Conservation (phyloP, 1,140 invertebrate genomes). For the Matsumurasca onukii region DNA sequence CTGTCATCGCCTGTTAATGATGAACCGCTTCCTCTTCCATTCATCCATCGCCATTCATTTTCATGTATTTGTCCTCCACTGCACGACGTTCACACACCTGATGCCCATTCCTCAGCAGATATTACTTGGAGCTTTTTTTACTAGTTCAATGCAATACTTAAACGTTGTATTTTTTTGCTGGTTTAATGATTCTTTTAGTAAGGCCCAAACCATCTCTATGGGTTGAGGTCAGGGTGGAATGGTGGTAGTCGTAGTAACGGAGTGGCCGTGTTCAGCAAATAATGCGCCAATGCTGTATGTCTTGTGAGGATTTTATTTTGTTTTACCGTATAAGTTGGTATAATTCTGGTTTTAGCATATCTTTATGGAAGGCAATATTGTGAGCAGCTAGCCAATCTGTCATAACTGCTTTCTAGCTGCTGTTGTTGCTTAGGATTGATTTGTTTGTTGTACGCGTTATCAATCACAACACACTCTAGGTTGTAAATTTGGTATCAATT, state of each 20-base stretch:
- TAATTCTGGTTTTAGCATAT: slow-evolving; percentile 27
- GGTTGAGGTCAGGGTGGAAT: too few species aligned
- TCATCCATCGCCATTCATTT: not conserved
- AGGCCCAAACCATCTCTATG: slow-evolving; percentile 14
- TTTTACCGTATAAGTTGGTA: not conserved
- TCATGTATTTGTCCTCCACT: slow-evolving; percentile 4
- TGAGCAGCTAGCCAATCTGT: slow-evolving; percentile 38
- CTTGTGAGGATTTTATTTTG: not conserved
- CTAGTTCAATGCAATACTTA: slow-evolving; percentile 9
- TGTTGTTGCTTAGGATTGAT: slow-evolving; percentile 35
- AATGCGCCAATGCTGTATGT: not conserved
- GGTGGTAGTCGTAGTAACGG: too few species aligned
- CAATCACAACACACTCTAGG: slow-evolving; percentile 43
- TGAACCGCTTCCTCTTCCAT: not conserved
- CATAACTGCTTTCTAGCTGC: slow-evolving; percentile 40
- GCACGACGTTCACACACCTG: not conserved
- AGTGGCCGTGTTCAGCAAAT: not conserved
- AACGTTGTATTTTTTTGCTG: slow-evolving; percentile 9
- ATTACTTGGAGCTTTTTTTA: slow-evolving; percentile 8
- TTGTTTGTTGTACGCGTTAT: slow-evolving; percentile 46
- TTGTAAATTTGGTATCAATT: slow-evolving; percentile 44
- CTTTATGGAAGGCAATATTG: slow-evolving; percentile 33
- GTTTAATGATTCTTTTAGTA: slow-evolving; percentile 10
- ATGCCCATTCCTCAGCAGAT: slow-evolving; percentile 11
- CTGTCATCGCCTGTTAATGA: not conserved